These are phyloP conservation scores for Lytechinus variegatus DNA, from an alignment of 35 echinoderm and acorn worm species.

Conservation along the genomic window DNA sequence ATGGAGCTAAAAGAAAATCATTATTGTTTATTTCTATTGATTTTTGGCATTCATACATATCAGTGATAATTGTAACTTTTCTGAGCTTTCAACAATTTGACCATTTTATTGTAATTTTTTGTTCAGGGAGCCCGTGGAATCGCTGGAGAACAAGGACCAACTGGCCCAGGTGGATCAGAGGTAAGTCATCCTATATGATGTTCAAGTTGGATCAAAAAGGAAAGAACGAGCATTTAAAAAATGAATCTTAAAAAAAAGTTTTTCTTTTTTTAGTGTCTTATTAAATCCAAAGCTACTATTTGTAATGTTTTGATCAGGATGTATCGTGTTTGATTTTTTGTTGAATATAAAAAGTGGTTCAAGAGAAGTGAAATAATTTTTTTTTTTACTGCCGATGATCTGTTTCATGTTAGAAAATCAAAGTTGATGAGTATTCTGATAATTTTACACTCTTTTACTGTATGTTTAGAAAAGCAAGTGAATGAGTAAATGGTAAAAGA, in stretches of 20 bases:
- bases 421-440: too few species aligned
- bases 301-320: neutral
- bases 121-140: conserved; percentile 48
- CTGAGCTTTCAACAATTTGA: neutral
- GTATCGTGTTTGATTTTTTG: neutral
- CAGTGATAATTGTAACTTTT: neutral
- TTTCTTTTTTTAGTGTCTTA: neutral
- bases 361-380: neutral
- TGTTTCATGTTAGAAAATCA: neutral
- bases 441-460: neutral
- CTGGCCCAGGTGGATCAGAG: conserved; percentile 8
- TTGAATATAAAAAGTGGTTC: neutral
- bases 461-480: neutral
- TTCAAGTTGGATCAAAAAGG: neutral
- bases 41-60: too few species aligned
- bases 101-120: neutral
- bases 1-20: too few species aligned
- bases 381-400: neutral
- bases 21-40: too few species aligned
- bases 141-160: conserved; percentile 25
- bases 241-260: neutral
- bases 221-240: neutral
- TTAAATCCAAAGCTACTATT: neutral
- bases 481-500: neutral
- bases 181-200: neutral